Conservation (phyloP, 2,113 vertebrate genomes). For the Paramisgurnus dabryanus region DNA sequence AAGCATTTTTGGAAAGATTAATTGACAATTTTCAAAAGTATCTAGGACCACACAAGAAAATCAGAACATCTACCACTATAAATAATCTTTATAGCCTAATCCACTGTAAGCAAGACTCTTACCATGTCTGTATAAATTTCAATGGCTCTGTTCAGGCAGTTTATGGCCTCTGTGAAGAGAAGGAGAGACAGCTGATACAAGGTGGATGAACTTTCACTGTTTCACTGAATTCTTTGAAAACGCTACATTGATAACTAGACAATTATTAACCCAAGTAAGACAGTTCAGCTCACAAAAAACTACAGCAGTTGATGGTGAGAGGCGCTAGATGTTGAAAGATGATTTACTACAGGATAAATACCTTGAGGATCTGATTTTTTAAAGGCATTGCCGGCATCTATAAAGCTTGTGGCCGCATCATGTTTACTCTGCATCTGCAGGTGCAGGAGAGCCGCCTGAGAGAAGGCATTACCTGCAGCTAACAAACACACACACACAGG, state of each 20-base stretch:
- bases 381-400: slow-evolving; percentile 92
- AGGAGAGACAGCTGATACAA: background rate
- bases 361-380: slow-evolving; percentile 95
- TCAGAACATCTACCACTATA: background rate
- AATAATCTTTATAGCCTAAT: background rate
- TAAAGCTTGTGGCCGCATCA: slow-evolving; percentile 87
- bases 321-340: background rate
- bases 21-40: background rate
- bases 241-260: background rate
- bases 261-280: background rate
- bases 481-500: slow-evolving; percentile 40
- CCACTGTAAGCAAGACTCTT: slow-evolving; percentile 55
- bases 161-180: slow-evolving; percentile 85
- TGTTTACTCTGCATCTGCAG: slow-evolving; percentile 93
- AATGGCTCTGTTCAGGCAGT: slow-evolving; percentile 89
- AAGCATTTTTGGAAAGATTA: background rate
- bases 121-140: slow-evolving; percentile 98
- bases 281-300: background rate
- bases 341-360: slow-evolving; percentile 54
- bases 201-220: background rate
- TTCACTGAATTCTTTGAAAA: background rate
- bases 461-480: slow-evolving; percentile 92
- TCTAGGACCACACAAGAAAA: background rate
- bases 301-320: background rate
- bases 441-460: slow-evolving; percentile 86